Percentiles rank a stretch among this genome's conserved stretches.
These are phyloP conservation scores for Drosophila tropicalis DNA, from an alignment of 1,140 invertebrate genomes.

Conservation along the genomic window DNA sequence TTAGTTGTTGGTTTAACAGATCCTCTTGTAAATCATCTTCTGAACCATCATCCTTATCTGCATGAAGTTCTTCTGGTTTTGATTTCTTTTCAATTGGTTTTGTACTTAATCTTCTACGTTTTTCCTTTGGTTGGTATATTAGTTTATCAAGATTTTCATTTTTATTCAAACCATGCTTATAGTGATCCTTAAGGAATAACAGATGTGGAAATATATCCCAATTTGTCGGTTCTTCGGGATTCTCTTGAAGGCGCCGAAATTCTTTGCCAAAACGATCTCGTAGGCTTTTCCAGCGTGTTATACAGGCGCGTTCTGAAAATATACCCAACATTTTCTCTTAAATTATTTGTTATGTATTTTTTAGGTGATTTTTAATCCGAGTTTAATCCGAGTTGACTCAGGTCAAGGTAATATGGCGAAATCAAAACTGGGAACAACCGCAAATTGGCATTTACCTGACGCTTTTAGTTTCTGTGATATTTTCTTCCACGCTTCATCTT, in stretches of 20 bases:
- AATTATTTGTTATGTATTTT: too few relatives aligned
- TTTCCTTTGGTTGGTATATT: slow-evolving; percentile 58
- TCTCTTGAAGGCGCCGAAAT: slow-evolving; percentile 67
- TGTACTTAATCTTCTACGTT: slow-evolving; percentile 21
- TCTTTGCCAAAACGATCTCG: slow-evolving; percentile 76
- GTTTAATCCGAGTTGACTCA: neutral
- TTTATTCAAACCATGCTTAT: slow-evolving; percentile 64
- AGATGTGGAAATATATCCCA: slow-evolving; percentile 77
- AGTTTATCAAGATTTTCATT: slow-evolving; percentile 61
- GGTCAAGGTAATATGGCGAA: neutral
- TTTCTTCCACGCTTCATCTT: slow-evolving; percentile 72
- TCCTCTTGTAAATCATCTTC: slow-evolving; percentile 48
- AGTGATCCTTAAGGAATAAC: slow-evolving; percentile 73
- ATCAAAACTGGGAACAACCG: neutral
- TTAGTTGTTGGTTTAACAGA: slow-evolving; percentile 64
- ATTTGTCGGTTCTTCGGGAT: slow-evolving; percentile 61
- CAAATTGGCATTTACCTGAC: slow-evolving; percentile 15
- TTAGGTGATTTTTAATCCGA: too few relatives aligned
- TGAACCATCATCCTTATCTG: slow-evolving; percentile 22
- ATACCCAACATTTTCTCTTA: neutral
- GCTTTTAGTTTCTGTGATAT: slow-evolving; percentile 60
- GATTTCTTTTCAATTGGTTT: slow-evolving; percentile 14
- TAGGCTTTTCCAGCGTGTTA: slow-evolving; percentile 77
- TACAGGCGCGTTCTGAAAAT: slow-evolving; percentile 62
- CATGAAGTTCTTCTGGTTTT: slow-evolving; percentile 28